Percentiles rank a stretch among this genome's conserved stretches.
phyloP scores from a whole-genome alignment of 2,888 invertebrate species.

The Agrenia bidenticulata region DNA sequence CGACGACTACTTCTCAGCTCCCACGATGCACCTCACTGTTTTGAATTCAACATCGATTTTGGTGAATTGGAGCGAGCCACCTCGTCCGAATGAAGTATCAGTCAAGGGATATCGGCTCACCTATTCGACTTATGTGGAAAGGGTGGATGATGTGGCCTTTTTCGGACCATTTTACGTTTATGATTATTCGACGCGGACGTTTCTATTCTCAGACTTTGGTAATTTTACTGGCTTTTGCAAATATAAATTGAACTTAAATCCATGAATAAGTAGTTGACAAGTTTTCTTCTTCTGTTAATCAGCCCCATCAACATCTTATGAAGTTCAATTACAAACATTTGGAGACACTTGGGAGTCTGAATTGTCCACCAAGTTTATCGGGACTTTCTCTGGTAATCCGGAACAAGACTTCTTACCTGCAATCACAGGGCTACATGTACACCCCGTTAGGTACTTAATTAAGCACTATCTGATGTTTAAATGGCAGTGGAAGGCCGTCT shows the following conservation, averaged over 20 bases:
- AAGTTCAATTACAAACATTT: constrained; percentile 45
- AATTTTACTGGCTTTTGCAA: constrained; percentile 12
- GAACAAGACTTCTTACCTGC: constrained; percentile 26
- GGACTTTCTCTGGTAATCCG: constrained; percentile 33
- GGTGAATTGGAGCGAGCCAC: constrained; percentile 45
- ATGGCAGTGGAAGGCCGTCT: not conserved
- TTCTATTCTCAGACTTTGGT: constrained; percentile 42
- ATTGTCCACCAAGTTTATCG: constrained; percentile 40
- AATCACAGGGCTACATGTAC: constrained; percentile 39
- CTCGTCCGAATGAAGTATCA: constrained; percentile 32
- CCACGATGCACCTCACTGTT: constrained; percentile 40
- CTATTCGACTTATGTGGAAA: constrained; percentile 40
- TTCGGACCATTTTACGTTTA: constrained; percentile 45
- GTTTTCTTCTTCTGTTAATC: not conserved
- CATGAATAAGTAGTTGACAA: not conserved
- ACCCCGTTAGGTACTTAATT: constrained; percentile 36
- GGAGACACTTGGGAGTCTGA: constrained; percentile 46
- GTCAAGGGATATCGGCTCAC: constrained; percentile 47
- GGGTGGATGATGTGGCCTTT: constrained; percentile 44
- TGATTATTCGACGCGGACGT: constrained; percentile 30
- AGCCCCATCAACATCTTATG: constrained; percentile 43
- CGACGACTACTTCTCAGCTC: constrained; percentile 34
- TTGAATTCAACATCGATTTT: constrained; percentile 42
- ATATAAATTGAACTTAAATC: too few species aligned
- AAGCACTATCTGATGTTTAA: not conserved